These are phyloP conservation scores for Agrotis ipsilon DNA, from an alignment of 2,888 invertebrate genomes.

Conservation along the genomic window DNA sequence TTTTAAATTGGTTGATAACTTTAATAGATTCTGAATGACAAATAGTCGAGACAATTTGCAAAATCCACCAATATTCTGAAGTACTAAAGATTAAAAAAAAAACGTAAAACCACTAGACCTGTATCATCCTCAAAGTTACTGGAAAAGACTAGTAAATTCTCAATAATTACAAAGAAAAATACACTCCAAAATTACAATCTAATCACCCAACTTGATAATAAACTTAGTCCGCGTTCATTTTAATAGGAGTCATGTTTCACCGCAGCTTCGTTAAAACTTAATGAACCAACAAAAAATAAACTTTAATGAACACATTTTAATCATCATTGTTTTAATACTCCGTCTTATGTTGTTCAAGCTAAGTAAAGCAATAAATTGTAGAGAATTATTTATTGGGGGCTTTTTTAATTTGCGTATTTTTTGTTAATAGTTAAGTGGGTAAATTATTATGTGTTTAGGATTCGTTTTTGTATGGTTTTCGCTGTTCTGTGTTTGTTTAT, in stretches of 20 bases:
- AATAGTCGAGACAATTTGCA: no score
- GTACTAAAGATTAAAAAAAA: no score
- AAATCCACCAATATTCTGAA: background rate
- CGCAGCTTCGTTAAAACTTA: constrained; percentile 65
- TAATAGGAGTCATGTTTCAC: constrained; percentile 63
- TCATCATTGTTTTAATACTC: constrained; percentile 61
- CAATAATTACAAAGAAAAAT: constrained; percentile 5
- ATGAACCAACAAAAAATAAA: constrained; percentile 64
- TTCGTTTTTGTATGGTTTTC: background rate
- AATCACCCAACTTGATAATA: constrained; percentile 41
- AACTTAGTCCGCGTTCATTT: constrained; percentile 39
- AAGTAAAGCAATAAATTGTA: constrained; percentile 45
- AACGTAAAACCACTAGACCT: no score
- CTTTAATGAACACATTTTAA: constrained; percentile 58
- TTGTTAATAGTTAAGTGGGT: background rate
- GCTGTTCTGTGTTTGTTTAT: no score
- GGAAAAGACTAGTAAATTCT: background rate
- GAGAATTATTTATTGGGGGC: constrained; percentile 31
- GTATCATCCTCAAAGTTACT: background rate
- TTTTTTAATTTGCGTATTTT: constrained; percentile 26
- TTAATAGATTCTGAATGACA: no score
- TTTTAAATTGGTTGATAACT: no score
- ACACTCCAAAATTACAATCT: constrained; percentile 24
- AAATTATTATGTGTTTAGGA: constrained; percentile 1
- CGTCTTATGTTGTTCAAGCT: constrained; percentile 47